phyloP scores from a whole-genome alignment of 2,888 invertebrate genomes.

The Encarsia formosa region DNA sequence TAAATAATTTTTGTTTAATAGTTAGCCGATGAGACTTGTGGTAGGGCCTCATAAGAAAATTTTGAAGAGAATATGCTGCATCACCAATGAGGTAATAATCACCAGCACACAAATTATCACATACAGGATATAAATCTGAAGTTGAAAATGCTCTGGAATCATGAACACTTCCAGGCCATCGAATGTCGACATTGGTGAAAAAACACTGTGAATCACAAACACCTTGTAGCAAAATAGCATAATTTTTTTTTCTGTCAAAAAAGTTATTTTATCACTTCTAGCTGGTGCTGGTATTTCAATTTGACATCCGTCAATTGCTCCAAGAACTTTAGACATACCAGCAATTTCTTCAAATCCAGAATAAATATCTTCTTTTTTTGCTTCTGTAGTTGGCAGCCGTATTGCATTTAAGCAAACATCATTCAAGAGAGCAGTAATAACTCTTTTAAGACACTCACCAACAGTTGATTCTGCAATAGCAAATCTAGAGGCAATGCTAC shows the following conservation, averaged over 20 bases:
- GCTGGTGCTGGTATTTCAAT: too few relatives aligned
- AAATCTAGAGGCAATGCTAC: neutral
- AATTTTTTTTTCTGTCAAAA: neutral
- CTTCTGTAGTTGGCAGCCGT: neutral
- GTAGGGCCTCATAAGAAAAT: too few relatives aligned
- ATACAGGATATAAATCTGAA: neutral
- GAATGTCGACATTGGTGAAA: slow-evolving; percentile 1
- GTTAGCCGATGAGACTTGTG: neutral
- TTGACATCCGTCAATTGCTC: slow-evolving; percentile 1
- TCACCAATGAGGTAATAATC: neutral
- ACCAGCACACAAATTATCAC: neutral
- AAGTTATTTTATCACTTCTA: neutral
- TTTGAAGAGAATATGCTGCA: neutral
- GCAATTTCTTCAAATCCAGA: neutral
- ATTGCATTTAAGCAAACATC: neutral
- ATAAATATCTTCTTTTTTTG: neutral
- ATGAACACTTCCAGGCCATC: slow-evolving; percentile 4
- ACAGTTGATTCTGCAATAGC: neutral
- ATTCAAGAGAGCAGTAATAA: neutral
- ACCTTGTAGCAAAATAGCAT: neutral
- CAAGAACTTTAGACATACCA: neutral
- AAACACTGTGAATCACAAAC: neutral
- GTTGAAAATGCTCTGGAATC: neutral
- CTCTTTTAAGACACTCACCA: neutral
- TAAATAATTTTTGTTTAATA: neutral